Percentiles rank a stretch among this genome's conserved stretches.
phyloP scores from a whole-genome alignment of 2,888 invertebrate species.

The Scaptomyza flava region DNA sequence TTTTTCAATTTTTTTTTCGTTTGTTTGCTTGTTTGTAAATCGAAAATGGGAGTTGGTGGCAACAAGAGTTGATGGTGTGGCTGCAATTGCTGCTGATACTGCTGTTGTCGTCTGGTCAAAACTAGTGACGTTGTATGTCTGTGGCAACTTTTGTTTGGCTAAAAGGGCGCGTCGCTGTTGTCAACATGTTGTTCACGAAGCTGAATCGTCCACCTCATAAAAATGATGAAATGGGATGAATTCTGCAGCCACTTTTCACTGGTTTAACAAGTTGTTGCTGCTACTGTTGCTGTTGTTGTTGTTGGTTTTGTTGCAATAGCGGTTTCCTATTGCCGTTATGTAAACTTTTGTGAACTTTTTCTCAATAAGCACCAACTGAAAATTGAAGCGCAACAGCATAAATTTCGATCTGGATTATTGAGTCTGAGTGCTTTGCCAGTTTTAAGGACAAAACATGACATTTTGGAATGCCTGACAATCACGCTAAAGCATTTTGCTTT shows the following conservation, averaged over 20 bases:
- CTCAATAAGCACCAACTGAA: conserved; percentile 62
- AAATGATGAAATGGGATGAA: conserved; percentile 60
- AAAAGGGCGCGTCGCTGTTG: conserved; percentile 55
- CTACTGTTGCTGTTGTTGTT: conserved; percentile 48
- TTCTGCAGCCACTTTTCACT: conserved; percentile 51
- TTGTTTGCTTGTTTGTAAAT: conserved; percentile 30
- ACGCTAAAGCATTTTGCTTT: too few species aligned
- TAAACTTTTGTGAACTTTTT: conserved; percentile 68
- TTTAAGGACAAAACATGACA: conserved; percentile 25
- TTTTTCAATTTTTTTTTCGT: conserved; percentile 14
- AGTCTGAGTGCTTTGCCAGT: conserved; percentile 1
- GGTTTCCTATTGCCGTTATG: conserved; percentile 68
- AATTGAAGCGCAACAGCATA: conserved; percentile 18
- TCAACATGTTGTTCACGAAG: conserved; percentile 54
- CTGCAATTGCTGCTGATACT: neutral
- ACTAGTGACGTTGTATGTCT: conserved; percentile 26
- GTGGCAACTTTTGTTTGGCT: conserved; percentile 48
- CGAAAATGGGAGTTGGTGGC: conserved; percentile 38
- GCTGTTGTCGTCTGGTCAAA: conserved; percentile 38
- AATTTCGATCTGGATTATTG: conserved; percentile 41
- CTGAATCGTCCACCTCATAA: conserved; percentile 46
- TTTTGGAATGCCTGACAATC: conserved; percentile 14
- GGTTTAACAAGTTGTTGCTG: conserved; percentile 66
- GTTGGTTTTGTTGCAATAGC: conserved; percentile 58
- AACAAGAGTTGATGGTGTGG: conserved; percentile 1